phyloP scores from a whole-genome alignment of 2,888 invertebrate species.

The Cataglyphis altisquamis region DNA sequence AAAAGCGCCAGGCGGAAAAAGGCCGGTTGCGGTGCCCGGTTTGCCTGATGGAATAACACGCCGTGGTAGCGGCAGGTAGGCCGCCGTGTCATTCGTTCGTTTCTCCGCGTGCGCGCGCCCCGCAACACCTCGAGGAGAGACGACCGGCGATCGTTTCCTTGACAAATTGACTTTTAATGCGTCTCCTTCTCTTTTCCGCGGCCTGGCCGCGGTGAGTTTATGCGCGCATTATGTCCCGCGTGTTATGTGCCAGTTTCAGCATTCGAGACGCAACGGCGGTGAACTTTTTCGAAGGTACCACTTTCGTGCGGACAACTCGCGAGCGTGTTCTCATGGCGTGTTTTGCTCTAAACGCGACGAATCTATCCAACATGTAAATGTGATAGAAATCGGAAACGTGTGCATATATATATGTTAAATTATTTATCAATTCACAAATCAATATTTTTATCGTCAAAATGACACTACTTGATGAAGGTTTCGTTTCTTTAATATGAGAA shows the following conservation, averaged over 20 bases:
- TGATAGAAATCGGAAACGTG: neutral
- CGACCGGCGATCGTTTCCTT: slow-evolving; percentile 54
- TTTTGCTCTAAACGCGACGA: neutral
- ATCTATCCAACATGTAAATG: neutral
- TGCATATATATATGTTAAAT: neutral
- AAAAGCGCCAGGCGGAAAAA: slow-evolving; percentile 75
- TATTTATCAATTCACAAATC: neutral
- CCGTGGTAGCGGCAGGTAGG: slow-evolving; percentile 36
- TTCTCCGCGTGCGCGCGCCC: slow-evolving; percentile 55
- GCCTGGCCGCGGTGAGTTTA: neutral
- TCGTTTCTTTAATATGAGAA: neutral
- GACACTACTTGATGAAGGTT: neutral
- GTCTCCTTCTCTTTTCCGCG: slow-evolving; percentile 18
- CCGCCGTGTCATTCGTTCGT: slow-evolving; percentile 69
- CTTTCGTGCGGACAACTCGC: neutral
- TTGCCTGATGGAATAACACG: slow-evolving; percentile 54
- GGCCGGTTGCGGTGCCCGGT: slow-evolving; percentile 39
- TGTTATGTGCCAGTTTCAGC: neutral
- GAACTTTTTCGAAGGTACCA: neutral
- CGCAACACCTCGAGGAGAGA: slow-evolving; percentile 31
- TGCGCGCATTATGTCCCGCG: slow-evolving; percentile 15
- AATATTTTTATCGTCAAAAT: neutral
- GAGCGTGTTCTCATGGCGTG: neutral
- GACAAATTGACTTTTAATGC: slow-evolving; percentile 78
- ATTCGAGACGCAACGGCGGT: neutral